Conservation (phyloP, 2,888 invertebrate genomes). For the Eustalomyia histrio region DNA sequence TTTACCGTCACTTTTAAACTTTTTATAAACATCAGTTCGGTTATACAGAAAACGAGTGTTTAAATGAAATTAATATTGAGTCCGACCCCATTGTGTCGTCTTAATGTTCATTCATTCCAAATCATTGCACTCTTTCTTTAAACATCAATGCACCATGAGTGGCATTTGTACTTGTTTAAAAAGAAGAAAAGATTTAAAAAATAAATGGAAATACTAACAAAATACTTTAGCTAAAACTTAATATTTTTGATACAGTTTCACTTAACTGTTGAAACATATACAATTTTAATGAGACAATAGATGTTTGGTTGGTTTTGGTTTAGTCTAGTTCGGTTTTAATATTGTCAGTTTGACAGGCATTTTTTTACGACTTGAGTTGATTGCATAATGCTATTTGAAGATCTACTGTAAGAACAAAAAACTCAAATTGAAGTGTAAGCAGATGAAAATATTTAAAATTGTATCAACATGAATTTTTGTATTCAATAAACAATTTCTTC, state of each 20-base stretch:
- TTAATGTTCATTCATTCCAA: constrained; percentile 9
- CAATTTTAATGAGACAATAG: constrained; percentile 54
- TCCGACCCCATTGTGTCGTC: not conserved
- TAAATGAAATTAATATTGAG: too few species aligned
- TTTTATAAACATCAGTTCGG: too few species aligned
- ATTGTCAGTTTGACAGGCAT: constrained; percentile 25
- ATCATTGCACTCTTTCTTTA: constrained; percentile 23
- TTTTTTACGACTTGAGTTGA: constrained; percentile 29
- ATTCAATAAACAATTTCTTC: too few species aligned
- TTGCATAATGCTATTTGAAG: constrained; percentile 26
- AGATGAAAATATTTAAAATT: constrained; percentile 10
- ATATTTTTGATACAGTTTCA: constrained; percentile 15
- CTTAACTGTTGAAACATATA: constrained; percentile 39
- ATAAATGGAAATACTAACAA: constrained; percentile 25
- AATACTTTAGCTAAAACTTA: not conserved
- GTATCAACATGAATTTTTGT: not conserved
- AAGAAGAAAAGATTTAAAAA: constrained; percentile 1
- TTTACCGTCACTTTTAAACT: too few species aligned
- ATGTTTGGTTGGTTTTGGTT: constrained; percentile 31
- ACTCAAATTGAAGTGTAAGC: not conserved
- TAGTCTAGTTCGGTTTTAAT: not conserved
- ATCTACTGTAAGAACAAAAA: constrained; percentile 17
- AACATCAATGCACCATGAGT: constrained; percentile 33
- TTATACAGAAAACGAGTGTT: too few species aligned
- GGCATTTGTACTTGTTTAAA: constrained; percentile 20